Evolutionary conservation across 2,888 invertebrate genomes (phyloP).

Genomic region (Ochropleura plecta): DNA sequence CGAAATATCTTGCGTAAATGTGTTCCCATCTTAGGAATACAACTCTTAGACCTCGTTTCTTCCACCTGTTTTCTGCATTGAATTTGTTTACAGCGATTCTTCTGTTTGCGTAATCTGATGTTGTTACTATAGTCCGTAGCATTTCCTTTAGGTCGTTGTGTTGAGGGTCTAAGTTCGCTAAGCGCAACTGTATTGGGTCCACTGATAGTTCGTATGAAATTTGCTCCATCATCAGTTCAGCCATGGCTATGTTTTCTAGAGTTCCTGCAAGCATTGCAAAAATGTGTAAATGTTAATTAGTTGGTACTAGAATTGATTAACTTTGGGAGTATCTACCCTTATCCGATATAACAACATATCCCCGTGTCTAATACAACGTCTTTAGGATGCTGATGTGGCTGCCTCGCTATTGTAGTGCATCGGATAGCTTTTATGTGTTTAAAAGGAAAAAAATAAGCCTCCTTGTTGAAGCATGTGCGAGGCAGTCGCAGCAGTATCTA

Average conservation of each 20-base stretch:
- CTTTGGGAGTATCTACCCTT: not conserved
- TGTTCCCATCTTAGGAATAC: constrained; percentile 90
- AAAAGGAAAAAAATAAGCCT: too few relatives aligned
- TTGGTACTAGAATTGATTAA: not conserved
- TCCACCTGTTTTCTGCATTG: constrained; percentile 93
- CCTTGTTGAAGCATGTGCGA: too few relatives aligned
- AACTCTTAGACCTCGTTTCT: constrained; percentile 92
- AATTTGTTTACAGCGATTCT: constrained; percentile 86
- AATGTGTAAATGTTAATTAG: not conserved
- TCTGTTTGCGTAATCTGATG: constrained; percentile 82
- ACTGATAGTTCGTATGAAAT: constrained; percentile 87
- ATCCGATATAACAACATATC: not conserved
- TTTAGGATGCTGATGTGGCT: too few relatives aligned
- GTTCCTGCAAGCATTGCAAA: constrained; percentile 76
- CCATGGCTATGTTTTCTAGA: constrained; percentile 89
- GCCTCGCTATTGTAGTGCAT: too few relatives aligned
- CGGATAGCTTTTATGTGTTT: too few relatives aligned
- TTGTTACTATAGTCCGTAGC: constrained; percentile 86
- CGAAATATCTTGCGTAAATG: constrained; percentile 61
- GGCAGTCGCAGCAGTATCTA: too few relatives aligned
- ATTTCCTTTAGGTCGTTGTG: constrained; percentile 81
- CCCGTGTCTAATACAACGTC: too few relatives aligned
- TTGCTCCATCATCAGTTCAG: constrained; percentile 92
- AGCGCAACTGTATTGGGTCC: constrained; percentile 90
- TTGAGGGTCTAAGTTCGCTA: constrained; percentile 84